Evolutionary conservation across 2,888 invertebrate species (phyloP), one percentile per base, ranked within the genome.

Genomic region (Catocala fraxini): DNA sequence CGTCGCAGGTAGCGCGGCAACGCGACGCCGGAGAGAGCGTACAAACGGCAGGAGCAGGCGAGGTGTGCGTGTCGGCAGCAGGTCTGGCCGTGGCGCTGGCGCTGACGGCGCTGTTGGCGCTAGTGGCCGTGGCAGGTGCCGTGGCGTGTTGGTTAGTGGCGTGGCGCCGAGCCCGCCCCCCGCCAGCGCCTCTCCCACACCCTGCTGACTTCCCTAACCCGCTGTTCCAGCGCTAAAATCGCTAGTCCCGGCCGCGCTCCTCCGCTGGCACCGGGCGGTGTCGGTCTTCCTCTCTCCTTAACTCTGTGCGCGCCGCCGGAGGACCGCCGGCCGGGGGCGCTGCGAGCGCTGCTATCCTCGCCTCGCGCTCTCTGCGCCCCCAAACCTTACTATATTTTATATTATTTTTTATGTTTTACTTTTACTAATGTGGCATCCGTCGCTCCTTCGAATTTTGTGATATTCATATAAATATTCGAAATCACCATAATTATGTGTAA

Each of bases 81-180:
- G 98, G 98, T 70, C 96, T 99, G 84, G 98, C 98, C 77, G 98
- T 98, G 83, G 98, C 98, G 74, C 95, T 98, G 82, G 97, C 98
- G 70, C 97, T 99, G 86, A 99, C 98, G 73, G 98, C 98, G 54
- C 95, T 98, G 68, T 92, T 99, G 84, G 98, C 98, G 63, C 95
- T 99, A 71, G 98, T 98, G 64, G 98, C 98, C 62, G 98, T 99
- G 61, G 98, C 98, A 35, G 97, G 98, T 55, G 98, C 98, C 61
- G 98, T 98, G 63, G 98, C 98, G 68, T 98, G 98, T 91, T 99
- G 98, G 98, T 95, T 98, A 73, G 97, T 98, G 96, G 98, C 98
- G 79, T 98, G 98, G 94, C 94, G 98, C 75, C 96, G 98, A 79
- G 96, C 97, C 84, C 97, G 98, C 56, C 98, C 98, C 83, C 96